Percentiles rank a stretch among this genome's conserved stretches.
Evolutionary conservation across 2,113 vertebrate species (phyloP).

Genomic region (Ursus arctos): DNA sequence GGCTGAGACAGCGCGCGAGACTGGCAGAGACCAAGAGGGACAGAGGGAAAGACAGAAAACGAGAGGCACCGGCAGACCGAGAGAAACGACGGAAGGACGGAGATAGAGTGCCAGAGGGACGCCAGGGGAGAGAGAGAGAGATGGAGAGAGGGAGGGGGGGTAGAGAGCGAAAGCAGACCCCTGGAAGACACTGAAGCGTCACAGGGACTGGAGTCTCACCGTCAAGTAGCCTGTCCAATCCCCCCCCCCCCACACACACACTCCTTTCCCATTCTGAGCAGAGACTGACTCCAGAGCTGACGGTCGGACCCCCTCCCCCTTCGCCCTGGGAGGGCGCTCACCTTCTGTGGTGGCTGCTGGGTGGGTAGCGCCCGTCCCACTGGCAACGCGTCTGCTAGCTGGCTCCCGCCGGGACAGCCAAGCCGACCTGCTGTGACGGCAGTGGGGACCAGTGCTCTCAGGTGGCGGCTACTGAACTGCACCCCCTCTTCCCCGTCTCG

Average conservation of each 20-base stretch:
- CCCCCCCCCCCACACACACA: not conserved
- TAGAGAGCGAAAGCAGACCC: not conserved
- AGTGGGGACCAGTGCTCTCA: not conserved
- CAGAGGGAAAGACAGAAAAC: not conserved
- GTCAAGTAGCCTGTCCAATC: not conserved
- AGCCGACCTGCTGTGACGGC: not conserved
- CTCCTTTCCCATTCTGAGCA: not conserved
- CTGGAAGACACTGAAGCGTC: not conserved
- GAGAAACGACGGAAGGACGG: not conserved
- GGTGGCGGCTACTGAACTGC: not conserved
- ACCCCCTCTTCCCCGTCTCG: not conserved
- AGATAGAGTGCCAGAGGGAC: not conserved
- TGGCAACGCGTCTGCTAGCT: not conserved
- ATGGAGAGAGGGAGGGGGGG: not conserved
- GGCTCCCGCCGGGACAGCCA: not conserved
- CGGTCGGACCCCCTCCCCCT: too few relatives aligned
- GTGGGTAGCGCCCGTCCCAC: not conserved
- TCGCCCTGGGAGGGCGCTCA: not conserved
- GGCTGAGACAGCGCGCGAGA: not conserved
- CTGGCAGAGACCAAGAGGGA: not conserved
- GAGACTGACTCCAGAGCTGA: not conserved
- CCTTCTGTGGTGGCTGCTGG: not conserved
- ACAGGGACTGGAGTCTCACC: not conserved
- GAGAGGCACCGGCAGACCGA: not conserved
- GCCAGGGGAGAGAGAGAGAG: accelerated